A percentile compares a stretch with the other conserved stretches of the same genome.
Conservation (phyloP, 2,113 vertebrate species). For the Okapia johnstoni region DNA sequence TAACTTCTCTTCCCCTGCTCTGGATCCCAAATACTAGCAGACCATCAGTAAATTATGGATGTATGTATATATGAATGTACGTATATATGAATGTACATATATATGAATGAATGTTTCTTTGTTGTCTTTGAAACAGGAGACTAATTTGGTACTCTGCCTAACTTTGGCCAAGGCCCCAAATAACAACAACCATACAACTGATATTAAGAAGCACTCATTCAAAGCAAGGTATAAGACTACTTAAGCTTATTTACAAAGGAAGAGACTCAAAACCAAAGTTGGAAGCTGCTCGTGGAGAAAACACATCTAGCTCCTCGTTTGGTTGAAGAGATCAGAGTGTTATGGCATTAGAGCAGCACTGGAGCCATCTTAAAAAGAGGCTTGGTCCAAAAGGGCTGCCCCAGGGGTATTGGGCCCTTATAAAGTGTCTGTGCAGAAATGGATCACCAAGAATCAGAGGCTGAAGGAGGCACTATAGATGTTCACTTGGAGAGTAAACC, state of each 20-base stretch:
- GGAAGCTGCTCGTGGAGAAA: neutral
- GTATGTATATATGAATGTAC: neutral
- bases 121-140: neutral
- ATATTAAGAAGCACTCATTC: neutral
- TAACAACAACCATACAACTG: neutral
- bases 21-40: neutral
- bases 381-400: neutral
- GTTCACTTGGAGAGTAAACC: neutral
- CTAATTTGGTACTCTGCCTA: neutral
- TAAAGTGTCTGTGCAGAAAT: neutral
- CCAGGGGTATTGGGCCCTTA: neutral
- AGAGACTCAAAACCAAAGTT: neutral
- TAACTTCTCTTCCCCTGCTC: neutral
- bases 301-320: neutral
- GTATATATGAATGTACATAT: neutral
- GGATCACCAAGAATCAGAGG: neutral
- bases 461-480: neutral
- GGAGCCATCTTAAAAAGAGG: neutral
- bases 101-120: neutral
- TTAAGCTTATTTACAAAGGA: neutral
- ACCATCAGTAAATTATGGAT: neutral
- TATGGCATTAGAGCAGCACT: neutral
- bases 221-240: neutral
- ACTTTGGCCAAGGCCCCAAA: neutral
- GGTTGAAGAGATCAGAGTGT: neutral